Evolutionary conservation across 2,113 vertebrate species (phyloP), one percentile per base, ranked within the genome.

Genomic region (Podarcis cretensis): DNA sequence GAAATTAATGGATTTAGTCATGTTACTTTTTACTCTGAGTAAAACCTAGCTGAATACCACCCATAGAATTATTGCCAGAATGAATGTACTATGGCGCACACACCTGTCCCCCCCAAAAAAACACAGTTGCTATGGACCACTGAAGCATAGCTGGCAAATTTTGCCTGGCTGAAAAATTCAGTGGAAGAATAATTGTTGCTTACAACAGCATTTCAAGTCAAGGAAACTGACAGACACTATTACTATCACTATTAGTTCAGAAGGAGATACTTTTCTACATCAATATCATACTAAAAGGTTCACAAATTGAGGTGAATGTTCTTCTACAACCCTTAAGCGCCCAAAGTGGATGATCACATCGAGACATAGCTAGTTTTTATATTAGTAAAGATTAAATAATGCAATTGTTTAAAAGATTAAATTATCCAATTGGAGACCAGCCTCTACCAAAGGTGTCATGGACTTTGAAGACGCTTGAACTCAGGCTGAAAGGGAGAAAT

Each of bases 371-470:
- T 54, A n/a, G 7, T 6, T 86, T 91, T 83, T 65, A 79, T 57
- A 87, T 6, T 74, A 83, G 12, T 10, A 84, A 66, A 87, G 2
- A 63, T 54, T 91, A 85, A 76, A 88, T 80, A 76, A 88, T 89
- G 8, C 7, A 48, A 48, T 48, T 48, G 43, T 48, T 48, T 48
- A 48, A 48, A 48, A 48, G 43, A 48, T 48, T 48, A 9, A 48
- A 48, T 48, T 48, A 48, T 48, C 8, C 43, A 48, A 1, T 48
- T 48, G 43, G 43, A 48, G 43, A 48, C 43, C 43, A 48, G 43
- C 43, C 43, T 48, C 43, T 48, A 48, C 43, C 43, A 48, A 48
- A 48, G 43, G 43, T 48, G 43, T 48, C 43, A 2, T 48, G 43
- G 43, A 48, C 43, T 48, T 48, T 10, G 43, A 48, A 48, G 43